Evolutionary conservation across 2,888 invertebrate species (phyloP).

Genomic region (Atrina japonica): DNA sequence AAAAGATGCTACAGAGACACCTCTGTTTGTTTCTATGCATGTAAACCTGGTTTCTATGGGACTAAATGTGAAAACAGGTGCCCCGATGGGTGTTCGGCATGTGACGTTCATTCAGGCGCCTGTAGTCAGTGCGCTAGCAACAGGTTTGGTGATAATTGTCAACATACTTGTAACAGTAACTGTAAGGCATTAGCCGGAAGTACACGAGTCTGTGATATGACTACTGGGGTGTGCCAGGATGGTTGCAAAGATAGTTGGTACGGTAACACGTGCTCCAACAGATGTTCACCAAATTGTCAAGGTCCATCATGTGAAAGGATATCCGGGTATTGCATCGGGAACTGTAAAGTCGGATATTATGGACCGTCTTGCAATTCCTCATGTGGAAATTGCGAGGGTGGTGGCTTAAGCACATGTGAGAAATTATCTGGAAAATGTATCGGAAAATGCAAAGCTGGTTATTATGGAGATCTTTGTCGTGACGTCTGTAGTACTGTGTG

Average conservation of each 20-base stretch:
- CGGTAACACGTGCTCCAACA: conserved; percentile 13
- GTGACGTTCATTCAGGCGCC: background rate
- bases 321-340: conserved; percentile 11
- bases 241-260: conserved; percentile 23
- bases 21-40: conserved; percentile 14
- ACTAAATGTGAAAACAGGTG: conserved; percentile 5
- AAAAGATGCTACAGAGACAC: conserved; percentile 13
- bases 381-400: conserved; percentile 1
- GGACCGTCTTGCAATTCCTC: conserved; percentile 15
- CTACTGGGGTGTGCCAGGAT: conserved; percentile 11
- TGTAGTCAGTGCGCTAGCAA: conserved; percentile 16
- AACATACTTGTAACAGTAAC: conserved; percentile 6
- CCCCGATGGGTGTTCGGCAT: conserved; percentile 10
- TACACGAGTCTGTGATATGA: conserved; percentile 4
- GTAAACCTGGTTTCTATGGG: conserved; percentile 29
- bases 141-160: conserved; percentile 14
- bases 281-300: conserved; percentile 10
- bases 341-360: conserved; percentile 17
- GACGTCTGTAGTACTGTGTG: conserved; percentile 14
- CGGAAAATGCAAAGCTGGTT: conserved; percentile 19
- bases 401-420: background rate
- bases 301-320: background rate
- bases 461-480: conserved; percentile 8
- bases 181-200: conserved; percentile 12
- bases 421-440: conserved; percentile 14